These are phyloP conservation scores for Lepus americanus DNA, from an alignment of 2,113 vertebrate species.

Conservation along the genomic window DNA sequence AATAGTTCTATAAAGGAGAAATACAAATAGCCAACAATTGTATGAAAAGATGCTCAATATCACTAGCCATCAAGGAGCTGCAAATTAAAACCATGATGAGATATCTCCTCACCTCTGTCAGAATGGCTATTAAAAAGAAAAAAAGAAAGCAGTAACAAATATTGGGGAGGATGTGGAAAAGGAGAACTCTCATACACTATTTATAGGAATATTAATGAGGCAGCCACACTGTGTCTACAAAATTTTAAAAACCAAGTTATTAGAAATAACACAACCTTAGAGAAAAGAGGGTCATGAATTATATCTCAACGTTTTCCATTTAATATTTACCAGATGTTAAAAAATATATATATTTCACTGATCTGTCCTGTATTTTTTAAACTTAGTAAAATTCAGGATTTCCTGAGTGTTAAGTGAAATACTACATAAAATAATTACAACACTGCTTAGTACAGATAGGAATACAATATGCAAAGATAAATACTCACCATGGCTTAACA, in stretches of 20 bases:
- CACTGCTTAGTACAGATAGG: not conserved
- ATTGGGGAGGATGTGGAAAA: too few relatives aligned
- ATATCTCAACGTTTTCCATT: not conserved
- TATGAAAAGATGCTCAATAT: too few relatives aligned
- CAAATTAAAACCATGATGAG: too few relatives aligned
- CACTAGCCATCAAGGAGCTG: too few relatives aligned
- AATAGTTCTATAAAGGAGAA: too few relatives aligned
- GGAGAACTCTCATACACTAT: too few relatives aligned
- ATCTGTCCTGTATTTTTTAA: not conserved
- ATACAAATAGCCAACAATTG: too few relatives aligned
- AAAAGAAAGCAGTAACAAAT: too few relatives aligned
- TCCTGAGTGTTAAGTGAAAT: not conserved
- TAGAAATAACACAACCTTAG: not conserved
- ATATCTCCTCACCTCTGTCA: too few relatives aligned
- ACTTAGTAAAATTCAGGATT: slow-evolving; percentile 3
- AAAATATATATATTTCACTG: not conserved
- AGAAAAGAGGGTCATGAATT: not conserved
- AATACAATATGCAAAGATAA: not conserved
- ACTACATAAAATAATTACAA: not conserved
- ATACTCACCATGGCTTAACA: not conserved
- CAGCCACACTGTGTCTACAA: too few relatives aligned
- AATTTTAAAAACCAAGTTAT: not conserved
- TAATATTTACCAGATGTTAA: not conserved
- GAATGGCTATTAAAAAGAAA: too few relatives aligned
- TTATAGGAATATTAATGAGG: too few relatives aligned